Evolutionary conservation across 2,888 invertebrate genomes (phyloP).

Genomic region (Cacoxenus indagator): DNA sequence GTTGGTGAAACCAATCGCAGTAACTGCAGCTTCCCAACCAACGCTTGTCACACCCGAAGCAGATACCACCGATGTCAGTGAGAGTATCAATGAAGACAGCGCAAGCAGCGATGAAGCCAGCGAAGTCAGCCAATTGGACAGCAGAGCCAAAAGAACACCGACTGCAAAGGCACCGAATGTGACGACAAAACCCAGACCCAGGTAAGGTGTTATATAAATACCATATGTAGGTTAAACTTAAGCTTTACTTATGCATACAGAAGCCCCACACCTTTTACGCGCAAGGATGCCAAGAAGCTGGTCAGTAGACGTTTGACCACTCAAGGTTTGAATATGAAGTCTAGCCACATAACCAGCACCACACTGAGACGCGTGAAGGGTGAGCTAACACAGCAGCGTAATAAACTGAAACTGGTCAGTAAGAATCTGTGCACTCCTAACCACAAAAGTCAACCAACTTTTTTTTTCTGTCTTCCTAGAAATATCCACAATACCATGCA

Average conservation of each 20-base stretch:
- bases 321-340: slow-evolving; percentile 49
- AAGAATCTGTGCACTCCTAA: neutral
- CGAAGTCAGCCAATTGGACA: slow-evolving; percentile 22
- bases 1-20: slow-evolving; percentile 29
- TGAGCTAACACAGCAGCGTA: slow-evolving; percentile 50
- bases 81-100: slow-evolving; percentile 49
- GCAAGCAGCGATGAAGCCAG: neutral
- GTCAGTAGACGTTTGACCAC: slow-evolving; percentile 42
- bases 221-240: neutral
- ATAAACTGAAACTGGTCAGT: slow-evolving; percentile 51
- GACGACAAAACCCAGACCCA: slow-evolving; percentile 33
- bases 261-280: slow-evolving; percentile 41
- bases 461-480: slow-evolving; percentile 35
- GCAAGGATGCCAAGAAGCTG: slow-evolving; percentile 50
- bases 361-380: slow-evolving; percentile 41
- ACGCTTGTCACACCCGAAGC: slow-evolving; percentile 2
- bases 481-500: slow-evolving; percentile 57
- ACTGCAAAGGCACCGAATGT: neutral
- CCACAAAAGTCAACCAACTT: neutral
- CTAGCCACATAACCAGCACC: slow-evolving; percentile 41
- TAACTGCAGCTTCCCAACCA: slow-evolving; percentile 31
- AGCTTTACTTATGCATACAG: neutral
- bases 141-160: slow-evolving; percentile 6
- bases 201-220: slow-evolving; percentile 29
- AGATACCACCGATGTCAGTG: slow-evolving; percentile 55